Evolutionary conservation across 2,113 vertebrate genomes (phyloP), one percentile per base, ranked within the genome.

Genomic region (Trochalopteron elliotii): DNA sequence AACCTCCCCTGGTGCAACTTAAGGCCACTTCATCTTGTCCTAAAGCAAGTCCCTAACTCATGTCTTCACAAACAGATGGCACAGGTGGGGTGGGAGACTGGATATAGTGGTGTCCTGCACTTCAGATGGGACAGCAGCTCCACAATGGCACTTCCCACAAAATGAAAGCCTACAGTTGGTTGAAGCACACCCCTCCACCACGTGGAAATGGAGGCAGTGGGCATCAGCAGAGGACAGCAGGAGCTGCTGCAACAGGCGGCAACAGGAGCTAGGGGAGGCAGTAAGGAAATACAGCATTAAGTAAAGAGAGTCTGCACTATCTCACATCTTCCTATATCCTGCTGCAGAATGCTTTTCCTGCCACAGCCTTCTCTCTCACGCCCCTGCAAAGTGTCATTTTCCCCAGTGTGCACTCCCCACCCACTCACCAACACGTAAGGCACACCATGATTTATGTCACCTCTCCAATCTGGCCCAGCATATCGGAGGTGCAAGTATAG

Each of bases 261-360:
- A 60, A 70, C 0, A 10, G 72, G 68, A 95, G 69, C 25, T 60
- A 56, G 0, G 3, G 42, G 42, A 88, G 64, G 39, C 35, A 68
- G 71, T 60, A 92, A 81, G 57, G 89, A 96, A 87, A 88, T 55
- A 63, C 0, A 0, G 44, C 3, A 0, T 47, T 75, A 70, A 56
- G 59, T 17, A 56, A 81, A 3, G 4, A 92, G 57, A 82, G 69
- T 40, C 31, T 81, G 59, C 0, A 0, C 72, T 78, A 75, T 68
- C 93, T 90, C 80, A 70, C 80, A 90, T 83, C 90, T 94, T 90
- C 89, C 92, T 92, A 93, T 90, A 89, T 81, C 72, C 90, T 92
- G 93, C 61, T 16, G 0, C 90, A 83, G 69, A 96, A 69, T 9
- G 56, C 83, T 93, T 83, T 93, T 96, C 90, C 90, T 94, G 90